Base-by-base conservation (phyloP, 1,140 invertebrate genomes). In the Ridgeia piscesae region DNA sequence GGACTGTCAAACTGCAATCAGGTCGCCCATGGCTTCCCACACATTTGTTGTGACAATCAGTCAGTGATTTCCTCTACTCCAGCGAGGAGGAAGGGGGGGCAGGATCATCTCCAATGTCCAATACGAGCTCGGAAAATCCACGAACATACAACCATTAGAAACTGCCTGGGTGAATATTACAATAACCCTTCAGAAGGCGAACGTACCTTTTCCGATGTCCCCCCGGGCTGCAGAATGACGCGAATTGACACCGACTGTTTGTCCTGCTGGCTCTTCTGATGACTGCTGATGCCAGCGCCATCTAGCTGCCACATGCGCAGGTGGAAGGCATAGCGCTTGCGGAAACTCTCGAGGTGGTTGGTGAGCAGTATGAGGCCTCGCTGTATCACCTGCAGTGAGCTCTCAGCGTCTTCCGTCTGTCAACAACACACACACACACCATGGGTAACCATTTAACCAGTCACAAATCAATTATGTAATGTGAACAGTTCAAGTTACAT, bases 311-410 rank as follows among this genome's bases (percentile, higher is more conserved):
- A 95, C 92, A 94, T 95, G 35, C 95, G 94, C 88, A 96, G 92
- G 92, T 95, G 95, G 92, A 94, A 96, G 0, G 95, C 95, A 93
- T 96, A 97, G 96, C 98, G 97, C 94, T 98, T 97, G 92, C 98
- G 97, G 95, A 99, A 99, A 6, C 98, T 98, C 95, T 99, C 98
- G 93, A 99, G 96, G 96, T 99, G 98, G 9, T 98, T 99, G 95
- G 98, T 98, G 17, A 99, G 96, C 35, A 99, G 95, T 14, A 99
- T 95, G 33, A 99, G 95, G 31, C 98, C 98, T 93, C 98, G 97
- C 95, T 99, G 98, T 92, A 99, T 98, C 92, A 98, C 97, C 92
- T 98, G 97, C 34, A 99, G 95, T 93, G 97, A 98, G 0, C 97
- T 97, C 94, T 99, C 98, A 94, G 98, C 97, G 93, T 95, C 94